These are phyloP conservation scores for Nemurella pictetii DNA, from an alignment of 2,888 invertebrate species.

Conservation along the genomic window DNA sequence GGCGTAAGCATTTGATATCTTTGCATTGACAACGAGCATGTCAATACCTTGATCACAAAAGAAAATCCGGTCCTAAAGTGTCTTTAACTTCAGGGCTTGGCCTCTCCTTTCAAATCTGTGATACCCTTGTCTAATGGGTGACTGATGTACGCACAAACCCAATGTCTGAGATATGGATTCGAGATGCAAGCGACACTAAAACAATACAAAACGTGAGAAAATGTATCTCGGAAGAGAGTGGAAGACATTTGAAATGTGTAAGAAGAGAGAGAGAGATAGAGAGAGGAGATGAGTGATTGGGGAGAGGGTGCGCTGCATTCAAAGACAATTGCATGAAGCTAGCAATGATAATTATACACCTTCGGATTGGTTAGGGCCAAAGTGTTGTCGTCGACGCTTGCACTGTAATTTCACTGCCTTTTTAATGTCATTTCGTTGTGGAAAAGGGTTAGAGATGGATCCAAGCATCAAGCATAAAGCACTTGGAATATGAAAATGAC, in stretches of 20 bases:
- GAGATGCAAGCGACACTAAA: neutral
- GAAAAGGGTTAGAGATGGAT: neutral
- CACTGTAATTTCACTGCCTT: neutral
- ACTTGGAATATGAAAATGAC: neutral
- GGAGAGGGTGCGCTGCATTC: neutral
- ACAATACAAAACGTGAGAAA: neutral
- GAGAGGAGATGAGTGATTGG: neutral
- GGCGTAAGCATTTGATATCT: too few relatives aligned
- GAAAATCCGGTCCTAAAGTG: too few relatives aligned
- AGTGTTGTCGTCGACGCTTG: neutral
- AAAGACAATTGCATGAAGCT: neutral
- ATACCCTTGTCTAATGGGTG: too few relatives aligned
- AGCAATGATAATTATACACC: neutral
- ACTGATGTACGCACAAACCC: too few relatives aligned
- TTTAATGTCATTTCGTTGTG: neutral
- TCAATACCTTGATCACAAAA: too few relatives aligned
- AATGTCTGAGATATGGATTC: neutral
- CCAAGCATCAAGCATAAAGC: neutral
- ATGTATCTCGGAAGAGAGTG: neutral
- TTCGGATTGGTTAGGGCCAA: neutral
- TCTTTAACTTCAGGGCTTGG: too few relatives aligned
- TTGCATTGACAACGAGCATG: too few relatives aligned
- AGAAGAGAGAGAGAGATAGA: neutral
- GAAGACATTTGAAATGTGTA: neutral
- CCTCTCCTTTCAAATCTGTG: too few relatives aligned